Evolutionary conservation across 2,113 vertebrate genomes (phyloP).

Genomic region (Diphyllodes magnificus): DNA sequence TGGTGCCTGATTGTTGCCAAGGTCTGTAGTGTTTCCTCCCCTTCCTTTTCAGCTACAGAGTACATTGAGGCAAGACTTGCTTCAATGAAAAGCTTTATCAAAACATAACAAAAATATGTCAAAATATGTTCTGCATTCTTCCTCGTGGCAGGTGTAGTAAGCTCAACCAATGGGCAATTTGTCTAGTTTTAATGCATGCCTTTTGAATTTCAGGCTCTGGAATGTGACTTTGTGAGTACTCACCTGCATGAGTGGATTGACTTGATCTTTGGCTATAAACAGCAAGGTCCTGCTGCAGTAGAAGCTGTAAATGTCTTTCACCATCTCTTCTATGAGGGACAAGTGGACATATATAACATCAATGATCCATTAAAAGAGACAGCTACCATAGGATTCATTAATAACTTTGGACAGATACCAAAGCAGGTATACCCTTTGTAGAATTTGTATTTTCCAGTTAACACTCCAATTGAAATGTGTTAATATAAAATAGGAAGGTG

Average conservation of each 20-base stretch:
- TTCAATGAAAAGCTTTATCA: background rate
- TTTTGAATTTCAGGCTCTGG: constrained; percentile 83
- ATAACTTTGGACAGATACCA: constrained; percentile 98
- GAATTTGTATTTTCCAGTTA: background rate
- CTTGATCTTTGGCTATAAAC: constrained; percentile 96
- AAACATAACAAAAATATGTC: background rate
- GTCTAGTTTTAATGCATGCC: background rate
- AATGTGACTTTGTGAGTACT: constrained; percentile 95
- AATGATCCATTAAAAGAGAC: constrained; percentile 98
- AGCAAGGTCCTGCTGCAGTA: constrained; percentile 94
- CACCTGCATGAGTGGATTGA: constrained; percentile 99
- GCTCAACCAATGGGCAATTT: background rate
- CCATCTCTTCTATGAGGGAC: constrained; percentile 98
- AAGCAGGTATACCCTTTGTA: constrained; percentile 81
- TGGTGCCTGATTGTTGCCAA: background rate
- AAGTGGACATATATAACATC: constrained; percentile 99
- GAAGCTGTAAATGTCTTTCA: constrained; percentile 98
- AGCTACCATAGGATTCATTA: constrained; percentile 98
- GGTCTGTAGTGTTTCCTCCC: background rate
- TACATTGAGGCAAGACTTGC: background rate
- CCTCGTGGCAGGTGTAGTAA: constrained; percentile 25
- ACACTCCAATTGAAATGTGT: background rate
- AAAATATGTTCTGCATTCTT: background rate
- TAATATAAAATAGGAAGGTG: background rate
- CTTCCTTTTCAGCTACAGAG: background rate